Conservation (phyloP, 2,113 vertebrate species). For the Ctenodactylus gundi region DNA sequence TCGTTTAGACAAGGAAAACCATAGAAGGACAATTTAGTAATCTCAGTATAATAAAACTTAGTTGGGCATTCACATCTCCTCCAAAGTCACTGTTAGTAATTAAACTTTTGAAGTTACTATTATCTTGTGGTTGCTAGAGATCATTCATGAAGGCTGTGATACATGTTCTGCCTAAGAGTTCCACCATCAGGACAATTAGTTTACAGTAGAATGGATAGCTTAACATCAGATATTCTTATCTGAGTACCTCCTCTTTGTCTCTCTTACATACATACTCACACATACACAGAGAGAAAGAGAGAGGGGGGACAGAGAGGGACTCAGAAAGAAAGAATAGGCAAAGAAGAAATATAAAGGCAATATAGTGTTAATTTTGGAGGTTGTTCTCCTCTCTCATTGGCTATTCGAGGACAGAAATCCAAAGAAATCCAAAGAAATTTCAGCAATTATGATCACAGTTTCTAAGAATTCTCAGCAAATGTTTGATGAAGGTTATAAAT, state of each 20-base stretch:
- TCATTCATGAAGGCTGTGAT: neutral
- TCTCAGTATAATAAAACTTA: neutral
- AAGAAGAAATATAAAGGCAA: neutral
- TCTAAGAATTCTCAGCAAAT: slow-evolving; percentile 11
- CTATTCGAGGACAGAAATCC: neutral
- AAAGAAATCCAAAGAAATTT: neutral
- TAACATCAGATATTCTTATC: neutral
- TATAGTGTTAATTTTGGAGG: neutral
- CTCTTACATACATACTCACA: neutral
- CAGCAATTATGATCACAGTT: neutral
- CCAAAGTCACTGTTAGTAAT: too few relatives aligned
- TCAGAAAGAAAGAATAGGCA: neutral
- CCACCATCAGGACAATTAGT: neutral
- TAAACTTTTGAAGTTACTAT: slow-evolving; percentile 3
- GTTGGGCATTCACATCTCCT: neutral
- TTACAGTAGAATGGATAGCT: neutral
- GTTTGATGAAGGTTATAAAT: neutral
- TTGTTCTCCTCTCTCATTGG: neutral
- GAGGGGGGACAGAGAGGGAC: too few relatives aligned
- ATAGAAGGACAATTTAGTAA: neutral
- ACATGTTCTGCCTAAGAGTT: neutral
- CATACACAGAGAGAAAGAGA: neutral
- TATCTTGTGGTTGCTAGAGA: neutral
- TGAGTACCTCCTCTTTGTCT: neutral
- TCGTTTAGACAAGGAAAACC: neutral